phyloP scores from a whole-genome alignment of 1,140 invertebrate species.

The Brachionus paranguensis region DNA sequence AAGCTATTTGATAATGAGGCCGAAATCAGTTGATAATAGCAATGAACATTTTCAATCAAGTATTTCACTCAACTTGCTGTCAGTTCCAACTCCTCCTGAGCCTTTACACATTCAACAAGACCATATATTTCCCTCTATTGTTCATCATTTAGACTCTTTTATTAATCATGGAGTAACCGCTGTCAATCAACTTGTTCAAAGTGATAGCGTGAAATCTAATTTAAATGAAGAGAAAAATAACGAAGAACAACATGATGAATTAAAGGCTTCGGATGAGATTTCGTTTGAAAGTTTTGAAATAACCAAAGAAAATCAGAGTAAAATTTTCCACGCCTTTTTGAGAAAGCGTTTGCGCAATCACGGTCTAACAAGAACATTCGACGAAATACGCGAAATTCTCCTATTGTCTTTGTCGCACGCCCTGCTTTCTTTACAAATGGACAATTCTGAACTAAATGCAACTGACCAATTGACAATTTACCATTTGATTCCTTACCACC shows the following conservation, averaged over 20 bases:
- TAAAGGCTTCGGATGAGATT: neutral
- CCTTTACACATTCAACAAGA: neutral
- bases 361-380: neutral
- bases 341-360: neutral
- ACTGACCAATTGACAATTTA: neutral
- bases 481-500: constrained; percentile 14
- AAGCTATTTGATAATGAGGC: neutral
- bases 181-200: neutral
- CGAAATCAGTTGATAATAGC: neutral
- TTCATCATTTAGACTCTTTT: constrained; percentile 17
- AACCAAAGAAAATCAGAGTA: neutral
- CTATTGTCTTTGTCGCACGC: neutral
- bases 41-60: neutral
- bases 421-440: neutral
- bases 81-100: neutral
- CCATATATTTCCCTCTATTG: neutral
- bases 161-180: neutral
- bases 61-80: neutral
- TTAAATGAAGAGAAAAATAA: neutral
- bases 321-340: neutral
- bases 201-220: neutral
- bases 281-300: neutral
- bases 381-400: constrained; percentile 1
- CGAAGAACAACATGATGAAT: neutral
- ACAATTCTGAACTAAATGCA: neutral